Base-by-base conservation (phyloP, 2,888 invertebrate species). In the Ophonus ardosiacus region DNA sequence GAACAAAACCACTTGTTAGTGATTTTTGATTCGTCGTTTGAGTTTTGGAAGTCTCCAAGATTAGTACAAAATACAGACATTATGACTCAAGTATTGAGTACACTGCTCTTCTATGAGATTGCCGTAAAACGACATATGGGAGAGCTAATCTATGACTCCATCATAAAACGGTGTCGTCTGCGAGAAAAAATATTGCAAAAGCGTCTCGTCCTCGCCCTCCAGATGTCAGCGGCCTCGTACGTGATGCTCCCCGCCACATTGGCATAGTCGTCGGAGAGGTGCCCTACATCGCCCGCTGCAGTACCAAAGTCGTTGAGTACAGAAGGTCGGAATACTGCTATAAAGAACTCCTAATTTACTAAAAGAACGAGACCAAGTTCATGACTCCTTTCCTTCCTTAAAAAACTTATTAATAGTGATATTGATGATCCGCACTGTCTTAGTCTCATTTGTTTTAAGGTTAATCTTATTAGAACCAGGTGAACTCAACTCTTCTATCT, bases 161-260 rank as follows among this genome's bases (percentile, higher is more conserved):
- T 80, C 76, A 43, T 81, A n/a, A n/a, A 57, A n/a, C 4, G 59
- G 6, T 51, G 80, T 21, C 81, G 85, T 57, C 61, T 68, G 13
- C 18, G 82, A 87, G 85, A 86, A 18, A 86, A 43, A 74, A 82
- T n/a, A n/a, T 80, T 65, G 21, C 65, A 13, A 13, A 56, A 18
- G 0, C 31, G 15, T 31, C 71, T 8, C n/a, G n/a, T n/a, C n/a
- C n/a, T n/a, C 65, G 85, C 80, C 76, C 38, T 10, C 38, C 68
- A 18, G 57, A 43, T 7, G 40, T 85, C 6, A 76, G 63, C 21
- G 56, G 18, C 15, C 40, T 78, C 13, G 65, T 78, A 24, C 18
- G 51, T 13, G 51, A 63, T 17, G 51, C 78, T 8, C 38, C 65
- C 15, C 68, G 56, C n/a, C 65, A 68, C 38, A 15, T 56, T 15